These are phyloP conservation scores for Bambusicola thoracicus DNA, from an alignment of 2,113 vertebrate species.

Conservation along the genomic window DNA sequence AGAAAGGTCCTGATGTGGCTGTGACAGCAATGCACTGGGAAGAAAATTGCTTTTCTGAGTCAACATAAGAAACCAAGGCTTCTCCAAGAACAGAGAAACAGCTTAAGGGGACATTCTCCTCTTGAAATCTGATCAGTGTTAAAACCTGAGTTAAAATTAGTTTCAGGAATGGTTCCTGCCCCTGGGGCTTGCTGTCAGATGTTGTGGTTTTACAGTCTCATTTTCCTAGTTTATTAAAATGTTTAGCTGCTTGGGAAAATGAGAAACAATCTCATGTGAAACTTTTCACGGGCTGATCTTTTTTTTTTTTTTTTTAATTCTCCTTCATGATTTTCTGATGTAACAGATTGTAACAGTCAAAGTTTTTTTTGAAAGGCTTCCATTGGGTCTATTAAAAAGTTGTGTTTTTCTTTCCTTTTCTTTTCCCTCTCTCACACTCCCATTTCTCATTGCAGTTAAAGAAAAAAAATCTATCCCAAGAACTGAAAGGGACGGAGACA, in stretches of 20 bases:
- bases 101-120: conserved; percentile 47
- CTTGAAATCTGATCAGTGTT: conserved; percentile 61
- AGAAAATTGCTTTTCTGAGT: conserved; percentile 37
- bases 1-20: conserved; percentile 23
- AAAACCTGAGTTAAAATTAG: conserved; percentile 68
- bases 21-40: neutral
- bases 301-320: neutral
- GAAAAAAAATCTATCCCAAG: neutral
- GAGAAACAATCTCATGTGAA: conserved; percentile 29
- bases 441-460: neutral
- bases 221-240: conserved; percentile 63
- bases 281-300: conserved; percentile 3
- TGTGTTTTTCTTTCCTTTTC: neutral
- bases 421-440: neutral
- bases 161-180: conserved; percentile 51
- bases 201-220: conserved; percentile 43
- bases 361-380: neutral
- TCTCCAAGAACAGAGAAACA: conserved; percentile 56
- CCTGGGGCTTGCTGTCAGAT: conserved; percentile 57
- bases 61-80: conserved; percentile 46
- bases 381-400: neutral
- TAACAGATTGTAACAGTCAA: neutral
- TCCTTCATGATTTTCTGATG: conserved; percentile 15
- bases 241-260: conserved; percentile 51
- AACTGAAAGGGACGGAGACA: neutral